These are phyloP conservation scores for Echinops telfairi DNA, from an alignment of 2,113 vertebrate genomes.

Conservation along the genomic window DNA sequence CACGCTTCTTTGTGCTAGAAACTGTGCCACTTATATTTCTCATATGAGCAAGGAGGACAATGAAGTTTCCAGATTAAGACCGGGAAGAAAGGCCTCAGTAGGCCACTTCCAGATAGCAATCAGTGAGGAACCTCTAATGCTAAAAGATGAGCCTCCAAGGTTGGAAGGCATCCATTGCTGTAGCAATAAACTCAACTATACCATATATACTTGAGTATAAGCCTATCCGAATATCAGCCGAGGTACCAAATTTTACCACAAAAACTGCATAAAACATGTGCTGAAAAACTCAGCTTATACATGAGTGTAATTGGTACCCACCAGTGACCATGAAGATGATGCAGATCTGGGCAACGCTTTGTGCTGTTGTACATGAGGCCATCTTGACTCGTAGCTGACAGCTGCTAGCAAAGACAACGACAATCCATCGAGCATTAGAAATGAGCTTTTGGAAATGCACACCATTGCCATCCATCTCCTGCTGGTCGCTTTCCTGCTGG, in stretches of 20 bases:
- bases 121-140: not conserved
- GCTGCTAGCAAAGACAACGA: not conserved
- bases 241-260: not conserved
- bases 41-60: not conserved
- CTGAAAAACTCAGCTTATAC: too few relatives aligned
- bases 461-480: not conserved
- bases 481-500: not conserved
- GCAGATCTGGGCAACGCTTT: not conserved
- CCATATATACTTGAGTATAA: too few relatives aligned
- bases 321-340: not conserved
- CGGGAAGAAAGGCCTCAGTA: not conserved
- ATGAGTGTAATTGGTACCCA: too few relatives aligned
- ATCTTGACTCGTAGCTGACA: not conserved
- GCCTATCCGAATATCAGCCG: too few relatives aligned
- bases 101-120: not conserved
- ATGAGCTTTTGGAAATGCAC: not conserved
- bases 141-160: not conserved
- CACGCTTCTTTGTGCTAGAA: not conserved
- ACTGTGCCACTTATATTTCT: not conserved
- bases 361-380: not conserved
- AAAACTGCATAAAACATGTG: too few relatives aligned
- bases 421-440: not conserved
- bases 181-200: not conserved
- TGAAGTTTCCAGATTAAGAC: not conserved
- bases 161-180: not conserved